Evolutionary conservation across 64 coral and sea anemone species (phyloP), one percentile per base, ranked within the genome.

Genomic region (Montipora foliosa): DNA sequence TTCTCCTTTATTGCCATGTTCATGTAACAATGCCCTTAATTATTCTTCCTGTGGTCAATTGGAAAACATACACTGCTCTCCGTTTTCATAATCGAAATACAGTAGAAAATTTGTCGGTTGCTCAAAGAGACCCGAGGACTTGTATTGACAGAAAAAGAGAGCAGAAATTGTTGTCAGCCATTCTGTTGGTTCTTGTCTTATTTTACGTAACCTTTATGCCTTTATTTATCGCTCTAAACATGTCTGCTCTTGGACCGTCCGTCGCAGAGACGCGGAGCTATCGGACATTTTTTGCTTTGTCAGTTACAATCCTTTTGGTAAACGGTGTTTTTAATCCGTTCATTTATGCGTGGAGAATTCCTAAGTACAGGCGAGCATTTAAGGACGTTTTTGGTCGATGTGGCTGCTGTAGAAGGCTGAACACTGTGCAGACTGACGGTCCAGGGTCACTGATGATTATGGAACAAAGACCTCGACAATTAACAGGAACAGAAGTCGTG

Each of bases 361-460:
- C 79, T 12, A 82, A 29, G 4, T 82, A 82, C 53, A 82, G n/a
- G 52, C 20, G 79, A 82, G 79, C 79, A 62, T 82, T 82, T 21
- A 12, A 58, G 22, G 79, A 52, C 7, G 21, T 82, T 44, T 82
- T 61, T n/a, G 4, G 53, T 62, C 3, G 55, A 1, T 82, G 79
- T 13, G 52, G 55, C 24, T 60, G 52, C 21, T 8, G 69, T 7
- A 51, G 21, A 5, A 14, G 51, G 19, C 60, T 21, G 61, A 82
- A 82, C 79, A n/a, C 2, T 61, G 79, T 81, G 51, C 17, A 19
- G 6, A 15, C 19, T 73, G 5, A 25, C 25, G 25, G 0, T 29
- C 29, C 29, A 1, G 29, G 29, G 29, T 29, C 29, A 29, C 29
- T 29, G 29, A 29, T 9, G 21, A 73, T 73, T 19, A 22, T 73